Percentiles rank a stretch among this genome's conserved stretches.
Evolutionary conservation across 1,140 invertebrate species (phyloP).

Genomic region (Ooceraea biroi): DNA sequence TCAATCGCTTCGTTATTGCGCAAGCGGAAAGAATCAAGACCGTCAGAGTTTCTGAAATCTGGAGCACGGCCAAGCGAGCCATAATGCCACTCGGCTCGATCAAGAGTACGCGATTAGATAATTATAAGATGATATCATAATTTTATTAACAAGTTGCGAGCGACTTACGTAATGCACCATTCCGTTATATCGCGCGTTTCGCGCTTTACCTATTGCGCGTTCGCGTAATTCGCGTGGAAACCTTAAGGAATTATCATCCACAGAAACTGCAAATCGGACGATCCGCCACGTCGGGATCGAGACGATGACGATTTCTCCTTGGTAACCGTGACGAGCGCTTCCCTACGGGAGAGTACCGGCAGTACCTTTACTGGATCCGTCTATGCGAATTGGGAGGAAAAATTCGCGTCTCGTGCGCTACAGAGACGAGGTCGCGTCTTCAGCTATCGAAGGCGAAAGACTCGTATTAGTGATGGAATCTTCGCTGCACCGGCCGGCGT

Average conservation of each 20-base stretch:
- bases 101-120: conserved; percentile 33
- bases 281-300: conserved; percentile 48
- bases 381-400: conserved; percentile 48
- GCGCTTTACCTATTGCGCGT: too few relatives aligned
- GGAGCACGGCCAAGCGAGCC: conserved; percentile 36
- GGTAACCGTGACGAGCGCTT: conserved; percentile 66
- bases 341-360: conserved; percentile 65
- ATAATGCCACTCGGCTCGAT: conserved; percentile 10
- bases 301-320: conserved; percentile 69
- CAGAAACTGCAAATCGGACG: conserved; percentile 54
- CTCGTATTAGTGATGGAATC: conserved; percentile 60
- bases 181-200: too few relatives aligned
- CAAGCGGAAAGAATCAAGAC: not conserved
- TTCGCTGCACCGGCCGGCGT: conserved; percentile 75
- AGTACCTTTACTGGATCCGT: conserved; percentile 64
- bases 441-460: conserved; percentile 70
- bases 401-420: conserved; percentile 62
- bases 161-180: not conserved
- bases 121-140: not conserved
- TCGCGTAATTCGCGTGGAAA: too few relatives aligned
- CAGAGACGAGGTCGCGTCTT: conserved; percentile 57
- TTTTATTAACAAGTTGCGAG: not conserved
- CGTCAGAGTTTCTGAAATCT: conserved; percentile 59
- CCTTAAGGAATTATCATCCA: conserved; percentile 12
- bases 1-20: not conserved